Base-by-base conservation (phyloP, 1,140 invertebrate genomes). In the Trichonephila clavipes region DNA sequence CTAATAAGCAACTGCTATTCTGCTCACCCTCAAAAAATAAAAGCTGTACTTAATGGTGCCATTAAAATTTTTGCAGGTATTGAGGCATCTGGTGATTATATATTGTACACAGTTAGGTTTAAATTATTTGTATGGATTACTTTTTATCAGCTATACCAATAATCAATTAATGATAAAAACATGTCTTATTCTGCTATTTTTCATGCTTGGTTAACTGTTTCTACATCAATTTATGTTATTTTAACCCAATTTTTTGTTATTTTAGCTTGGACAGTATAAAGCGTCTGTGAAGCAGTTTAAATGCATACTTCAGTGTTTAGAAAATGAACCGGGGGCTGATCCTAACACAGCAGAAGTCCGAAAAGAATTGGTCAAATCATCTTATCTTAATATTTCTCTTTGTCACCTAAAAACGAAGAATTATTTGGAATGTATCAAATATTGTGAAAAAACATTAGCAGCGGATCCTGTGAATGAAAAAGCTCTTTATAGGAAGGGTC, bases 241-340 rank as follows among this genome's bases (percentile, higher is more conserved):
- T 77, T 85, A 58, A 21, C 21, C 18, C 21, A 21, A 24, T 85
- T 2, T 59, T 6, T 85, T 61, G n/a, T 51, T 10, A 92, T 91
- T 93, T 64, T 91, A 98, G 95, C 96, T 96, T 4, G 97, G 96
- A 87, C 98, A 99, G 95, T 97, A 97, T 95, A 95, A 96, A 82
- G 94, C 98, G 91, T 98, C 99, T n/a, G 96, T 97, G 62, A 98
- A 98, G 96, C 98, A 98, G 96, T 99, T 99, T 95, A 97, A 97
- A 94, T 98, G 97, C 95, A 97, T 98, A 95, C 95, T 97, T 72
- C 95, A 96, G 61, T 96, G 96, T 19, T 88, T 94, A 34, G 93
- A 94, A 24, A 94, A 87, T 58, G 90, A 94, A 24, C 85, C 85
- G 21, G 83, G 83, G n/a, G 62, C 88, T 77, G 95, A 95, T 89